Evolutionary conservation across 2,888 invertebrate genomes (phyloP).

Genomic region (Dyspetes luteomarginatus): DNA sequence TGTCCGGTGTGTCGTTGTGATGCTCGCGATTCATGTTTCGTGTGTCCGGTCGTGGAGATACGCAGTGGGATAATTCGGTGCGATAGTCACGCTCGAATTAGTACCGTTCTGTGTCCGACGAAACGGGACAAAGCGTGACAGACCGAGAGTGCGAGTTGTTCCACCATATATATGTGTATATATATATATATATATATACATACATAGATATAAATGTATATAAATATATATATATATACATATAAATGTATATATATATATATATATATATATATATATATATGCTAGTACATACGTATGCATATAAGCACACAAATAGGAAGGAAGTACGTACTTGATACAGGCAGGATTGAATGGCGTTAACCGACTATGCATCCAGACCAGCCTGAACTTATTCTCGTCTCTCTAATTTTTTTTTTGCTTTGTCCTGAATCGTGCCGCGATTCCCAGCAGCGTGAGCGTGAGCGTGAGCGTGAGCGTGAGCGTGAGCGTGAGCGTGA

Average conservation of each 20-base stretch:
- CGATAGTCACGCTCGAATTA: constrained; percentile 77
- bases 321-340: constrained; percentile 58
- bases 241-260: too few species aligned
- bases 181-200: constrained; percentile 1
- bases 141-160: constrained; percentile 11
- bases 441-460: constrained; percentile 47
- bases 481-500: too few species aligned
- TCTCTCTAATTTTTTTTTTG: constrained; percentile 13
- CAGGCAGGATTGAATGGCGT: constrained; percentile 57
- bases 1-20: background rate
- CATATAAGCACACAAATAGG: constrained; percentile 44
- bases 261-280: constrained; percentile 9
- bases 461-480: too few species aligned
- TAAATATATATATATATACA: constrained; percentile 3
- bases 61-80: constrained; percentile 69
- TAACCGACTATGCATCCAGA: constrained; percentile 52
- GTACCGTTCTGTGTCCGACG: constrained; percentile 66
- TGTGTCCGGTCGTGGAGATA: constrained; percentile 21
- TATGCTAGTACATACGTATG: too few species aligned
- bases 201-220: background rate
- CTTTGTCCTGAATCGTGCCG: constrained; percentile 14
- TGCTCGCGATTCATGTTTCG: constrained; percentile 6
- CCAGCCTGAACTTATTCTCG: constrained; percentile 11
- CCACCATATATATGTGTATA: background rate
- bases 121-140: constrained; percentile 55